Percentiles rank a stretch among this genome's conserved stretches.
Evolutionary conservation across 1,140 invertebrate species (phyloP).

Genomic region (Sitophilus oryzae): DNA sequence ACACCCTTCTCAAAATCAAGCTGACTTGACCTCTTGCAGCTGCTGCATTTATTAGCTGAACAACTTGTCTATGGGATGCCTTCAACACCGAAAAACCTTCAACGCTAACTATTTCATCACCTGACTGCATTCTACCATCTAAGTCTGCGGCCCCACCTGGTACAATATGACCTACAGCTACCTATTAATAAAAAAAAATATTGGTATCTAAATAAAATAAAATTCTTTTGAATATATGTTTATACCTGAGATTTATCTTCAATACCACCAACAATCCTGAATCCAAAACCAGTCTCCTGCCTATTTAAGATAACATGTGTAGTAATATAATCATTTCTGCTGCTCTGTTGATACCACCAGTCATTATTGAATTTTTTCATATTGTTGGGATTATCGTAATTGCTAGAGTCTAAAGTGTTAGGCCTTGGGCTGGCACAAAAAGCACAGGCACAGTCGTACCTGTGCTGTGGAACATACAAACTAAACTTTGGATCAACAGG

Average conservation of each 20-base stretch:
- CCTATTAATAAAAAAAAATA: conserved; percentile 47
- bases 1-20: conserved; percentile 59
- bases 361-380: conserved; percentile 31
- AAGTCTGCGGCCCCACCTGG: conserved; percentile 85
- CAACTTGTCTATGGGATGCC: conserved; percentile 83
- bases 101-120: conserved; percentile 86
- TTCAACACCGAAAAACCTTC: conserved; percentile 77
- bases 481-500: conserved; percentile 35
- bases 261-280: conserved; percentile 96
- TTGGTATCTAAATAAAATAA: not conserved
- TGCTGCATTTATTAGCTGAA: conserved; percentile 81
- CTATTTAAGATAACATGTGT: conserved; percentile 73
- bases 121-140: conserved; percentile 77
- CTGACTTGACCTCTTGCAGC: conserved; percentile 72
- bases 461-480: conserved; percentile 35
- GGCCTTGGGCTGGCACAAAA: conserved; percentile 35
- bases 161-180: conserved; percentile 92
- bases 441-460: conserved; percentile 40
- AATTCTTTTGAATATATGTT: too few relatives aligned
- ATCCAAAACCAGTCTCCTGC: conserved; percentile 89
- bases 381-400: conserved; percentile 31
- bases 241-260: conserved; percentile 90
- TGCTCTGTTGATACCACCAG: conserved; percentile 30
- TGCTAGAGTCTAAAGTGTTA: conserved; percentile 22
- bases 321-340: conserved; percentile 57